Evolutionary conservation across 2,797 vertebrate species (phyloP).

Genomic region (Arnoldichthys spilopterus): DNA sequence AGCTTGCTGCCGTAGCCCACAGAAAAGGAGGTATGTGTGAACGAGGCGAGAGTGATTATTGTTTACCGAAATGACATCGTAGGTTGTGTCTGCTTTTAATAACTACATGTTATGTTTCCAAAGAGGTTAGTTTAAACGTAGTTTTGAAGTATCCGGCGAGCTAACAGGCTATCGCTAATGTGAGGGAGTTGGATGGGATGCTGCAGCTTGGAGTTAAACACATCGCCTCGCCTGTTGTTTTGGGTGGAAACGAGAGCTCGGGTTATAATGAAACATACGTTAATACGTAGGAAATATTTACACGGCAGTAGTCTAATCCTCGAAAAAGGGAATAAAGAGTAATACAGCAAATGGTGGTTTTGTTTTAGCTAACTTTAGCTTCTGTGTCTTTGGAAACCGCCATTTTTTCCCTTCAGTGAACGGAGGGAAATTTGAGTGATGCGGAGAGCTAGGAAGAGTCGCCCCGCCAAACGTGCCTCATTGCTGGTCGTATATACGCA

Average conservation of each 20-base stretch:
- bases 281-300: not conserved
- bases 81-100: not conserved
- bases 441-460: slow-evolving; percentile 28
- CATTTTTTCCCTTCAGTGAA: slow-evolving; percentile 54
- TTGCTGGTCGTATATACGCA: not conserved
- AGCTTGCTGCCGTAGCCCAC: not conserved
- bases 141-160: not conserved
- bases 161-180: slow-evolving; percentile 12
- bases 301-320: not conserved
- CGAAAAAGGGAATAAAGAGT: not conserved
- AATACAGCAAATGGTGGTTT: not conserved
- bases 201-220: slow-evolving; percentile 5
- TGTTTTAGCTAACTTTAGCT: slow-evolving; percentile 17
- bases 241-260: not conserved
- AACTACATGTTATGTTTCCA: not conserved
- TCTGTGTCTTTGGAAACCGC: slow-evolving; percentile 47
- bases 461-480: slow-evolving; percentile 2
- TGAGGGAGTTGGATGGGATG: slow-evolving; percentile 15
- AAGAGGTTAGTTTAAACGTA: not conserved
- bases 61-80: no score
- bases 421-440: slow-evolving; percentile 56
- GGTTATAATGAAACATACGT: no score
- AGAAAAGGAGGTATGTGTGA: slow-evolving; percentile 8
- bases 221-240: not conserved
- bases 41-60: not conserved